Evolutionary conservation across 2,888 invertebrate species (phyloP), one percentile per base, ranked within the genome.

Genomic region (Entomobrya multifasciata): DNA sequence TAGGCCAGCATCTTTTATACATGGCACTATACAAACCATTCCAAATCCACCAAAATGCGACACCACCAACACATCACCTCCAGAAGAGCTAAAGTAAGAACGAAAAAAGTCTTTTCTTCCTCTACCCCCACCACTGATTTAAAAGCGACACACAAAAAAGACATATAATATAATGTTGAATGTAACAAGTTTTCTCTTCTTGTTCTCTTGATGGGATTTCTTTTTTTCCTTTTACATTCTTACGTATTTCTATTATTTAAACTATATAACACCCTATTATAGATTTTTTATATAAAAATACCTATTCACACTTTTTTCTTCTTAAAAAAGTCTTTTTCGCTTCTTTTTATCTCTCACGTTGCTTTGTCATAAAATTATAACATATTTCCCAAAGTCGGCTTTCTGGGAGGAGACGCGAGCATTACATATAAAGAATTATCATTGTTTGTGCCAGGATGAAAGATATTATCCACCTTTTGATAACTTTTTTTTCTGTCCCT

Each of bases 181-280:
- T 86, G 86, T 86, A 86, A 86, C 86, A 86, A 86, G 86, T 85
- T 86, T 74, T 30, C 52, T 30, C 57, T 62, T 62, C 57, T 44
- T 85, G 30, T 41, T 65, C 65, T 65, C 20, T 41, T 86, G 86
- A 86, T 86, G 79, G 86, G 78, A 79, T 86, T 86, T 86, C 86
- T 86, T 74, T 70, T 72, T 74, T 60, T 10, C 57, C 30, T 47
- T 47, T 55, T 62, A 30, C 30, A 65, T 22, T 22, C 44, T 49
- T 55, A n/a, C n/a, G n/a, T n/a, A 80, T 52, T 70, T 70, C 70
- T 81, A 80, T 83, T 52, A 65, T 41, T 62, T n/a, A n/a, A n/a
- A n/a, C n/a, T n/a, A n/a, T n/a, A n/a, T n/a, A n/a, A 65, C 20
- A 30, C 41, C n/a, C 41, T 65, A 65, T 60, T 60, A 60, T 55